phyloP scores from a whole-genome alignment of 2,888 invertebrate genomes.

The Pardosa pseudoannulata region DNA sequence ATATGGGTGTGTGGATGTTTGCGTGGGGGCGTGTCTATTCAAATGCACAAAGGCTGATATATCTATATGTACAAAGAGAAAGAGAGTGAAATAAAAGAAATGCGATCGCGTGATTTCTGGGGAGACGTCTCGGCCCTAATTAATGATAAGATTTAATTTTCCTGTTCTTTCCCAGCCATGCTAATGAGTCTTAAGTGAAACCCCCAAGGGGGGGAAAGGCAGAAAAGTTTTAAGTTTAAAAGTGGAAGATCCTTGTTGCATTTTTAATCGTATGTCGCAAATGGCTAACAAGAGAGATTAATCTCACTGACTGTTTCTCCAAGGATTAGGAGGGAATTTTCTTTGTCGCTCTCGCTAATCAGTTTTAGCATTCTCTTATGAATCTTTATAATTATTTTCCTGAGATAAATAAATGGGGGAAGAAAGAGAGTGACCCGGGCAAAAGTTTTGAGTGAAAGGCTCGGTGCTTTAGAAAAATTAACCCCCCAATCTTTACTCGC shows the following conservation, averaged over 20 bases:
- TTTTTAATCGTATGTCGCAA: conserved; percentile 70
- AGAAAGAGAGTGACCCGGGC: neutral
- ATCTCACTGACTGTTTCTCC: conserved; percentile 55
- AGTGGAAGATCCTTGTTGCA: conserved; percentile 64
- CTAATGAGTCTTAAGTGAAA: conserved; percentile 70
- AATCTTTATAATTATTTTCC: conserved; percentile 65
- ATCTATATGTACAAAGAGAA: neutral
- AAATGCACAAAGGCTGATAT: neutral
- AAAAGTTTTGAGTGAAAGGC: conserved; percentile 23
- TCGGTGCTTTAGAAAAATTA: conserved; percentile 10
- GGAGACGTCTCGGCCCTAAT: conserved; percentile 37
- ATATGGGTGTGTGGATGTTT: neutral
- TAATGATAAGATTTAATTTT: conserved; percentile 68
- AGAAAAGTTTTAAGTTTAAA: conserved; percentile 68
- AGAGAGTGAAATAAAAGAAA: conserved; percentile 42
- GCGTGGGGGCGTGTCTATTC: too few relatives aligned
- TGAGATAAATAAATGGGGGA: conserved; percentile 4
- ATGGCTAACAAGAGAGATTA: conserved; percentile 71
- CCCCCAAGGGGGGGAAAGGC: conserved; percentile 31
- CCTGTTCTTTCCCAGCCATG: conserved; percentile 58
- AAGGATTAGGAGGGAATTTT: conserved; percentile 54
- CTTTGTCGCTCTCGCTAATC: conserved; percentile 55
- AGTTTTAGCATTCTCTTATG: conserved; percentile 43
- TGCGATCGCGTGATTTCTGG: conserved; percentile 59
- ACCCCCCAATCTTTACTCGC: conserved; percentile 10